phyloP scores from a whole-genome alignment of 23 tunicate genomes.

The Ascidia mentula region DNA sequence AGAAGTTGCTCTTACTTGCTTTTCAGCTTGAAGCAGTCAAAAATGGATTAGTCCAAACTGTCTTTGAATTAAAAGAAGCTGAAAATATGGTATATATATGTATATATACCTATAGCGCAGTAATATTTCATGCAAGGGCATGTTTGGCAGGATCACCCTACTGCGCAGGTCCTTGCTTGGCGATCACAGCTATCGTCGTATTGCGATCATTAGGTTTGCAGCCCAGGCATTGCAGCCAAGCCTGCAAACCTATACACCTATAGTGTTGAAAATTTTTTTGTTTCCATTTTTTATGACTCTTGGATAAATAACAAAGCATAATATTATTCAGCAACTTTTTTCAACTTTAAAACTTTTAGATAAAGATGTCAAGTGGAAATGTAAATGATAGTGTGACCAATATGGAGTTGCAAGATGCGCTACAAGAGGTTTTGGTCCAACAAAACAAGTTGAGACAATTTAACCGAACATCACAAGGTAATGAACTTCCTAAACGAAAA shows the following conservation, averaged over 20 bases:
- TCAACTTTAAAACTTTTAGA: neutral
- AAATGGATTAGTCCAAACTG: slow-evolving; percentile 57
- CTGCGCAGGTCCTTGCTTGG: too few species aligned
- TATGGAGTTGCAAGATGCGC: slow-evolving; percentile 18
- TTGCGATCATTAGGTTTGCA: too few species aligned
- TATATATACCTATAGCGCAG: too few species aligned
- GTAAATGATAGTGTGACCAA: neutral
- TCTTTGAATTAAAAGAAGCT: slow-evolving; percentile 40
- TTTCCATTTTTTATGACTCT: too few species aligned
- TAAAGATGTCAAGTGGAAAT: neutral
- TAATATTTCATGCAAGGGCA: too few species aligned
- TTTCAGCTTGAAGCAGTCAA: slow-evolving; percentile 58
- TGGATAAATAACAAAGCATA: too few species aligned
- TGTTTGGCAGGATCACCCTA: too few species aligned
- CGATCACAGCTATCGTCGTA: too few species aligned
- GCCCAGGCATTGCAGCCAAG: too few species aligned
- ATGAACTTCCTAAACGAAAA: neutral
- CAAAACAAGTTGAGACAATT: slow-evolving; percentile 11
- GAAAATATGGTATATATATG: slow-evolving; percentile 23
- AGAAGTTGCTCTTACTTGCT: slow-evolving; percentile 29
- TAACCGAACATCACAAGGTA: neutral
- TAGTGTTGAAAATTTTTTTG: too few species aligned
- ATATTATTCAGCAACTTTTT: too few species aligned
- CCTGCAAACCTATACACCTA: too few species aligned
- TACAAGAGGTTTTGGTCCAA: neutral